Base-by-base conservation (phyloP, 1,140 invertebrate genomes). In the Pseudomyrmex flavicornis region DNA sequence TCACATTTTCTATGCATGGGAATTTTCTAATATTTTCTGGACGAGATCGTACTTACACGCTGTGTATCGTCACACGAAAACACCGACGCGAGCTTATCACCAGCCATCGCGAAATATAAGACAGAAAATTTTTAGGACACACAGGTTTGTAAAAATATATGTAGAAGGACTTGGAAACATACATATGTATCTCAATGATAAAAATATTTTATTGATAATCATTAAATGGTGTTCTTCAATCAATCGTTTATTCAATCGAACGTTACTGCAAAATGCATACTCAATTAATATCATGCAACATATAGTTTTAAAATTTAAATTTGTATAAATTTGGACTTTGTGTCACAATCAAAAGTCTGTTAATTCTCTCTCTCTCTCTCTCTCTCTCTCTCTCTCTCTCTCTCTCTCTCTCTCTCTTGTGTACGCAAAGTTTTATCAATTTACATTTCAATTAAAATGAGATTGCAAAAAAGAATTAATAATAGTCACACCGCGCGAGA, bases 361-460 rank as follows among this genome's bases (percentile, higher is more conserved):
- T 35, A 72, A 70, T 66, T 72, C 35, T 35, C 4, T 35, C 5
- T 35, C 5, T 35, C 35, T 35, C 35, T 35, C 35, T 35, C 0
- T 35, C 4, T 35, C 35, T 35, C 35, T 35, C 35, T 35, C 35
- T 35, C 0, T 35, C 4, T 72, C 35, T 35, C 4, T 35, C 5
- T 35, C 5, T 35, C 35, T 35, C 35, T 35, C 35, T 35, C 0
- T 35, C 4, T 35, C 35, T 35, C 35, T 35, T 35, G 35, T 35
- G 5, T 13, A 26, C 8, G 54, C 10, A 75, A 89, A 88, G 86
- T 88, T 88, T 89, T 89, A 89, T 87, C 84, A 80, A 86, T 83
- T 61, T 82, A 82, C 50, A 75, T 70, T 70, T 35, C 35, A 35
- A 35, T 35, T 20, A 65, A n/a, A 80, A 70, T 13, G 63, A 68